Percentiles rank a stretch among this genome's conserved stretches.
Evolutionary conservation across 1,140 invertebrate species (phyloP).

Genomic region (Pseudomyrmex pallidus): DNA sequence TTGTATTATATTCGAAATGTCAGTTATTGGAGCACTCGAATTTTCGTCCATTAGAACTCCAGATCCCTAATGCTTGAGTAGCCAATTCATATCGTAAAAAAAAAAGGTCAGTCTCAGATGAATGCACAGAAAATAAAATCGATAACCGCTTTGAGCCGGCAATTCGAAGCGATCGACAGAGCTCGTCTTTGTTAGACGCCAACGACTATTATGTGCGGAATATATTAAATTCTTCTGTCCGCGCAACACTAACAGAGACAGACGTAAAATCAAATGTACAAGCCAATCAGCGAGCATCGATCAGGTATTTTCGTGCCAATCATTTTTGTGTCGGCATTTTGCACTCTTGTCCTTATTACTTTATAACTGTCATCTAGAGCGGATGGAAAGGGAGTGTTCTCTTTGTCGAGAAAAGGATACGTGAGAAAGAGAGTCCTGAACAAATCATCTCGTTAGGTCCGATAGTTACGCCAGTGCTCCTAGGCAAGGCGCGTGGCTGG

Average conservation of each 20-base stretch:
- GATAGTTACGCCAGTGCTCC: slow-evolving; percentile 78
- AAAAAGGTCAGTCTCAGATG: neutral
- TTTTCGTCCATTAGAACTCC: neutral
- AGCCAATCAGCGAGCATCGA: neutral
- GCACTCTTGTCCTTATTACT: slow-evolving; percentile 15
- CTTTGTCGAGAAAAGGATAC: slow-evolving; percentile 36
- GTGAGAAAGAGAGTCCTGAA: slow-evolving; percentile 35
- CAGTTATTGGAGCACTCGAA: neutral
- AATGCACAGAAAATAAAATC: neutral
- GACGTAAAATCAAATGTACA: neutral
- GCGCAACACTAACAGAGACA: neutral
- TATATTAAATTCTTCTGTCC: slow-evolving; percentile 23
- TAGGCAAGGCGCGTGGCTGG: slow-evolving; percentile 83
- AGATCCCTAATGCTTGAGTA: neutral
- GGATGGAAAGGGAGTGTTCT: slow-evolving; percentile 32
- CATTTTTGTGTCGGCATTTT: slow-evolving; percentile 13
- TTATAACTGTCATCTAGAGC: slow-evolving; percentile 48
- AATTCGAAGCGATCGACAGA: neutral
- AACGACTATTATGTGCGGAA: neutral
- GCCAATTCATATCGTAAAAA: neutral
- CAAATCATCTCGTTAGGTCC: slow-evolving; percentile 66
- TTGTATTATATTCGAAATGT: neutral
- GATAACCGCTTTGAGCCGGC: neutral
- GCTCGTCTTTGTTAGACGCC: neutral
- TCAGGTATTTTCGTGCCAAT: slow-evolving; percentile 11